Percentiles rank a stretch among this genome's conserved stretches.
Conservation (phyloP, 2,888 invertebrate genomes). For the Pyrrhia umbra region DNA sequence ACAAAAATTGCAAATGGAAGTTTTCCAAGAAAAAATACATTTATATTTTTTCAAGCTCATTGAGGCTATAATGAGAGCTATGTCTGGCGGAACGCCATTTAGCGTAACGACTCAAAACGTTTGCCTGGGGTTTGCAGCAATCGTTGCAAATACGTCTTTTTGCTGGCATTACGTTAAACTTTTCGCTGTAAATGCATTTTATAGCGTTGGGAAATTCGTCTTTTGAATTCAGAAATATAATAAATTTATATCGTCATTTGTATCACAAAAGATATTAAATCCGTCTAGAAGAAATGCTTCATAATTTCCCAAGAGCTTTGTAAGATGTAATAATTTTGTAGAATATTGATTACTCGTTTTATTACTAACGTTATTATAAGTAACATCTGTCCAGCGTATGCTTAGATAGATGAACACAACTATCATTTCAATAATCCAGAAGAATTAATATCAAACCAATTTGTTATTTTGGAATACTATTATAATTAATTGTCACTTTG, state of each 20-base stretch:
- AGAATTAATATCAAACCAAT: no score
- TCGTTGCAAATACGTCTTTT: slow-evolving; percentile 32
- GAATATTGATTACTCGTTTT: neutral
- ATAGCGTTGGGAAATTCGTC: neutral
- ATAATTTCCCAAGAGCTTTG: neutral
- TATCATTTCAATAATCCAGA: no score
- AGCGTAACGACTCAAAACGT: slow-evolving; percentile 26
- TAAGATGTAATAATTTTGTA: neutral
- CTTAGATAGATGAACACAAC: no score
- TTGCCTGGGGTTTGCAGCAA: slow-evolving; percentile 19
- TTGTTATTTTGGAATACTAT: no score
- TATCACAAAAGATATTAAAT: neutral
- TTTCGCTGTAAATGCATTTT: slow-evolving; percentile 35
- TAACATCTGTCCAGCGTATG: neutral
- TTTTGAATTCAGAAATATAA: slow-evolving; percentile 13
- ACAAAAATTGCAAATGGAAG: slow-evolving; percentile 10
- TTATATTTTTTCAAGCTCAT: slow-evolving; percentile 45
- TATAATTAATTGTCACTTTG: no score
- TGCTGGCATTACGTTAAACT: slow-evolving; percentile 20
- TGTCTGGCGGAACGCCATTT: slow-evolving; percentile 39
- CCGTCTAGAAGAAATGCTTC: neutral
- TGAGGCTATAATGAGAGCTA: slow-evolving; percentile 44
- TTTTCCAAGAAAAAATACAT: slow-evolving; percentile 25
- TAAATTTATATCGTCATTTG: neutral
- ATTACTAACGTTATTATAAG: neutral